Conservation (phyloP, 2,113 vertebrate species). For the Antennarius striatus region DNA sequence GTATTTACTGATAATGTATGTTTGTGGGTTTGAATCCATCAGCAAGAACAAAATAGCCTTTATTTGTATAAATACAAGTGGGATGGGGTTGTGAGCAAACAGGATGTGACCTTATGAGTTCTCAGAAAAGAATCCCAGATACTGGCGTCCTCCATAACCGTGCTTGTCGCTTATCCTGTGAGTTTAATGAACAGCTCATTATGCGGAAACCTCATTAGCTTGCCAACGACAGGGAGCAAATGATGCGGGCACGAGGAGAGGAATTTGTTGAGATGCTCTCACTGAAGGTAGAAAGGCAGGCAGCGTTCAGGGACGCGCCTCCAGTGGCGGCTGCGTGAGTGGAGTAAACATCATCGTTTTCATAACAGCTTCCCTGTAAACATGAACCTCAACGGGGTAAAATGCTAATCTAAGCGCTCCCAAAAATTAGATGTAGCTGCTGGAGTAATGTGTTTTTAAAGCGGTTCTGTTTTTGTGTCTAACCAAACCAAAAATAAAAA, state of each 20-base stretch:
- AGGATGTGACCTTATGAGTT: too few species aligned
- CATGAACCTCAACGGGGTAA: slow-evolving; percentile 36
- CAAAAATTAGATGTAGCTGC: slow-evolving; percentile 20
- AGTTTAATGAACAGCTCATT: slow-evolving; percentile 71
- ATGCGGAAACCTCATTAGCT: slow-evolving; percentile 65
- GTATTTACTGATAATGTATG: too few species aligned
- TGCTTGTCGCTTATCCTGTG: slow-evolving; percentile 45
- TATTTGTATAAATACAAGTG: too few species aligned
- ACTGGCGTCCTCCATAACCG: slow-evolving; percentile 27
- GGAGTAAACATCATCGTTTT: slow-evolving; percentile 55
- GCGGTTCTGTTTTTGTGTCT: slow-evolving; percentile 24
- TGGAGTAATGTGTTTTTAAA: slow-evolving; percentile 39
- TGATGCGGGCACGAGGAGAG: slow-evolving; percentile 46
- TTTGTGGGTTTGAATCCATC: too few species aligned
- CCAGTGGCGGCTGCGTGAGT: slow-evolving; percentile 21
- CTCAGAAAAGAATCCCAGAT: background rate
- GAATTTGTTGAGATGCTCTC: slow-evolving; percentile 47
- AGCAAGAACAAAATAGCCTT: too few species aligned
- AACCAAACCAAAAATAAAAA: slow-evolving; percentile 2
- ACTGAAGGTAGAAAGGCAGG: slow-evolving; percentile 40
- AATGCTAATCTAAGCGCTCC: slow-evolving; percentile 27
- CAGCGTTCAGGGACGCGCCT: slow-evolving; percentile 31
- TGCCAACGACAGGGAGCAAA: slow-evolving; percentile 51
- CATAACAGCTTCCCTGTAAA: slow-evolving; percentile 39
- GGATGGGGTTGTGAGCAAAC: too few species aligned